Percentiles rank a stretch among this genome's conserved stretches.
These are phyloP conservation scores for Cyclophora albipunctata DNA, from an alignment of 2,888 invertebrate species.

Conservation along the genomic window DNA sequence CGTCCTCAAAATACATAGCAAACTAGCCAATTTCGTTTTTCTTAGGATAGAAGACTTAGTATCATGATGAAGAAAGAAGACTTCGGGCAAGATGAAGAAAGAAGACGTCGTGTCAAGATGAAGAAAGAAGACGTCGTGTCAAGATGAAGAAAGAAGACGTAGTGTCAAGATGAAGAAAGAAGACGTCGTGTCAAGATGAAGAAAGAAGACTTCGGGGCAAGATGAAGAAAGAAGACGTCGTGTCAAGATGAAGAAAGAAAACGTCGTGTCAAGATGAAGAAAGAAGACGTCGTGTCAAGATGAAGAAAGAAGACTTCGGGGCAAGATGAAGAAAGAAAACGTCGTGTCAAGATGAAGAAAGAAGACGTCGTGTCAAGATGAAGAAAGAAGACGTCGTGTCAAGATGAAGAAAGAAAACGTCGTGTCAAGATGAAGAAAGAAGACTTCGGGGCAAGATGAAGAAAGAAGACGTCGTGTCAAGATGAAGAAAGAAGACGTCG, in stretches of 20 bases:
- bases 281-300: constrained; percentile 7
- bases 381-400: no score
- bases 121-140: constrained; percentile 1
- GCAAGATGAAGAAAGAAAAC: not conserved
- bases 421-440: not conserved
- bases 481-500: constrained; percentile 3
- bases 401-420: no score
- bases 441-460: constrained; percentile 2
- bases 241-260: not conserved
- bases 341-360: not conserved
- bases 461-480: constrained; percentile 5
- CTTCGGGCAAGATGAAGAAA: constrained; percentile 1
- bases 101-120: constrained; percentile 6
- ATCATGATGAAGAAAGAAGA: constrained; percentile 5
- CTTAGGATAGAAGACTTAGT: constrained; percentile 6
- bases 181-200: no score
- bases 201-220: no score
- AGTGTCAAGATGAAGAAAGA: not conserved
- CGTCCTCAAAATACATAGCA: no score
- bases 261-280: constrained; percentile 2
- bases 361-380: no score
- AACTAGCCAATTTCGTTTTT: no score
- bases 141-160: not conserved
- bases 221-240: no score
- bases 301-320: constrained; percentile 1